Percentiles rank a stretch among this genome's conserved stretches.
Conservation (phyloP, 2,888 invertebrate species). For the Heliconius charithonia region DNA sequence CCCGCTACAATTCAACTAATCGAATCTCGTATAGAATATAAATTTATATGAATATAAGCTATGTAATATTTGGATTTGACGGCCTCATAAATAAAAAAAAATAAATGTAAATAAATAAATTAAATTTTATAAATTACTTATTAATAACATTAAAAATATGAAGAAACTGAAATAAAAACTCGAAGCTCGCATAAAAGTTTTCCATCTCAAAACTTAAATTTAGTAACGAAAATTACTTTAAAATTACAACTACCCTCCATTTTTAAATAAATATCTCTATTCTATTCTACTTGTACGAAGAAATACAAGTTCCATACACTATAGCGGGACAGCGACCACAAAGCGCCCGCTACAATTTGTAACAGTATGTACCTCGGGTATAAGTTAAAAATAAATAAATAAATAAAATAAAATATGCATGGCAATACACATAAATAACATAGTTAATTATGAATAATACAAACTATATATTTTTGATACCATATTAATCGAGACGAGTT, state of each 20-base stretch:
- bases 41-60: constrained; percentile 5
- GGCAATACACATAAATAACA: no score
- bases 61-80: constrained; percentile 26
- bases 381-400: no score
- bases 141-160: no score
- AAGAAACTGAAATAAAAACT: no score
- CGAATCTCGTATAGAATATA: constrained; percentile 6
- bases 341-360: constrained; percentile 22
- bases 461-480: no score
- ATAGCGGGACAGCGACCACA: constrained; percentile 18
- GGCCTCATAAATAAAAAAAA: background rate
- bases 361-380: no score
- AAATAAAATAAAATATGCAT: no score
- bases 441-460: no score
- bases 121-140: no score
- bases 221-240: background rate
- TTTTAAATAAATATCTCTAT: constrained; percentile 1
- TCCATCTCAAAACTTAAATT: background rate
- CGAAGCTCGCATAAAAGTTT: no score
- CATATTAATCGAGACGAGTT: no score
- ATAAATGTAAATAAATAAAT: no score
- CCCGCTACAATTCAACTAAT: constrained; percentile 17
- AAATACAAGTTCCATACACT: constrained; percentile 11
- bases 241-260: background rate
- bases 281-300: background rate